These are phyloP conservation scores for Reinhardtius hippoglossoides DNA, from an alignment of 2,113 vertebrate genomes.

Conservation along the genomic window DNA sequence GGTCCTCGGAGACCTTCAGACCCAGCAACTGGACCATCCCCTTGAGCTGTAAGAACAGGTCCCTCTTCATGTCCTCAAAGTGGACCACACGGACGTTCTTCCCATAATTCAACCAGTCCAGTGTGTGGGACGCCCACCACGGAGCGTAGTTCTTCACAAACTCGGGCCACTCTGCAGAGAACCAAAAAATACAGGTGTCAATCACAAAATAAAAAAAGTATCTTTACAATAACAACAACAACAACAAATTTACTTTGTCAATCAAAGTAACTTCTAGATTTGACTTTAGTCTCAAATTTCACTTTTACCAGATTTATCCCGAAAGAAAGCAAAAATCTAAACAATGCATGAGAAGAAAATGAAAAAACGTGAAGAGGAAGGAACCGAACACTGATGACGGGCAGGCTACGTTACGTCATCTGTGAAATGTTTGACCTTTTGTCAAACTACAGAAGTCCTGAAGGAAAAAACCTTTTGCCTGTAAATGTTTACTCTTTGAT, in stretches of 20 bases:
- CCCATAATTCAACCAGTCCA: slow-evolving; percentile 95
- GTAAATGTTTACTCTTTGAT: slow-evolving; percentile 44
- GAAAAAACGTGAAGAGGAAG: slow-evolving; percentile 11
- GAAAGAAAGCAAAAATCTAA: not conserved
- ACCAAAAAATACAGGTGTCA: not conserved
- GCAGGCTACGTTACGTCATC: slow-evolving; percentile 73
- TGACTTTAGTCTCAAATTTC: not conserved
- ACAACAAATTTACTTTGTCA: too few relatives aligned
- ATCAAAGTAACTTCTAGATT: not conserved
- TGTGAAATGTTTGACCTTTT: slow-evolving; percentile 70
- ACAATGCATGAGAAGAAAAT: not conserved
- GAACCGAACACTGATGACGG: slow-evolving; percentile 61
- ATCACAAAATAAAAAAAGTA: too few relatives aligned
- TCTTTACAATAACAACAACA: too few relatives aligned
- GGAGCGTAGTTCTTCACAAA: slow-evolving; percentile 96
- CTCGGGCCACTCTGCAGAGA: slow-evolving; percentile 93
- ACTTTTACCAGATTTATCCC: not conserved
- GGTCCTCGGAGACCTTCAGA: slow-evolving; percentile 87
- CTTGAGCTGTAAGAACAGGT: slow-evolving; percentile 91
- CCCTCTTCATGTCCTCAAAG: slow-evolving; percentile 92
- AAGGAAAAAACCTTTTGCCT: slow-evolving; percentile 18
- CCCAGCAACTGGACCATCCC: slow-evolving; percentile 90
- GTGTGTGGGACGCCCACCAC: slow-evolving; percentile 96
- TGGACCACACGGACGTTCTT: slow-evolving; percentile 93
- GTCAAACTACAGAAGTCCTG: slow-evolving; percentile 24